Evolutionary conservation across 2,888 invertebrate species (phyloP).

Genomic region (Dioctria linearis): DNA sequence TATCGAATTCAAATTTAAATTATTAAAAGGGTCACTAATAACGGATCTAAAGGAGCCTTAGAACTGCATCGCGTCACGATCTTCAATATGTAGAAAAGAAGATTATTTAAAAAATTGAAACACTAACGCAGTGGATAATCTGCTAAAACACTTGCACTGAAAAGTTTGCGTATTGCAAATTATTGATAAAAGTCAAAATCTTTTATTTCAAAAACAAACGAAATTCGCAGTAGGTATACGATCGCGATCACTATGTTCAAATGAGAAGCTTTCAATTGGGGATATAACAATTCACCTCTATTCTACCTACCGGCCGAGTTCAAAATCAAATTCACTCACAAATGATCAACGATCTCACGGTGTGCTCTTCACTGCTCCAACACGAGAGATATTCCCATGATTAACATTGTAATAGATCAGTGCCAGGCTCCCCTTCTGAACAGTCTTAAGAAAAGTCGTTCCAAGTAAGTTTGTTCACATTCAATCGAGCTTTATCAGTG

Average conservation of each 20-base stretch:
- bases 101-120: too few species aligned
- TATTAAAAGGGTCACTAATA: background rate
- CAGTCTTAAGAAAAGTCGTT: background rate
- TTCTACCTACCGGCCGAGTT: background rate
- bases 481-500: background rate
- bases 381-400: background rate
- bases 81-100: background rate
- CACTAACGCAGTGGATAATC: too few species aligned
- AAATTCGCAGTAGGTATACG: background rate
- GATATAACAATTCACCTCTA: conserved; percentile 11
- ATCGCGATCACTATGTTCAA: conserved; percentile 15
- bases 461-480: background rate
- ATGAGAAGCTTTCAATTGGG: conserved; percentile 16
- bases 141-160: too few species aligned
- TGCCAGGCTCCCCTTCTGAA: background rate
- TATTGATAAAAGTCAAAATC: too few species aligned
- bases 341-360: background rate
- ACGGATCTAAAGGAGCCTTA: background rate
- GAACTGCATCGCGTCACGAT: background rate
- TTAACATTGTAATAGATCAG: background rate
- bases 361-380: background rate
- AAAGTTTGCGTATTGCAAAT: too few species aligned
- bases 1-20: background rate
- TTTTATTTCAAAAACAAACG: too few species aligned
- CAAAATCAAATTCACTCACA: background rate